These are phyloP conservation scores for Metopia argyrocephala DNA, from an alignment of 2,888 invertebrate genomes.

Conservation along the genomic window DNA sequence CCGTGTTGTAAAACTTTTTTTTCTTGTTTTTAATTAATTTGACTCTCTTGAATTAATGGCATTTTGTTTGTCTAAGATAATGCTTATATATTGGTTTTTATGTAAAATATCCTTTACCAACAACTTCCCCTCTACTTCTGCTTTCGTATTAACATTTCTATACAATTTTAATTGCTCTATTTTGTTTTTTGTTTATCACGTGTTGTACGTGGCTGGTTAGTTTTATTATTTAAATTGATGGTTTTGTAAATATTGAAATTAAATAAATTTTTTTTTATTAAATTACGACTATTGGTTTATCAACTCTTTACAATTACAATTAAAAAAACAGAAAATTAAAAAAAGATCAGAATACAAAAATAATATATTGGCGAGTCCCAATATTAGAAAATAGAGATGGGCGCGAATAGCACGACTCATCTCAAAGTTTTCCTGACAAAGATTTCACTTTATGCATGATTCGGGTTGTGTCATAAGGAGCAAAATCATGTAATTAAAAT, in stretches of 20 bases:
- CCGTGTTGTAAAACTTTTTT: not conserved
- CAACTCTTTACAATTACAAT: constrained; percentile 30
- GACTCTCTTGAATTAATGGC: constrained; percentile 2
- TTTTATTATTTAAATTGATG: constrained; percentile 7
- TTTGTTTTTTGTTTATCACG: not conserved
- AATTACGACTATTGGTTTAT: constrained; percentile 9
- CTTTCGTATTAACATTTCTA: not conserved
- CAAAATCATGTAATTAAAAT: too few relatives aligned
- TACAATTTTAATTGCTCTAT: not conserved
- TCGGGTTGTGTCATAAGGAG: too few relatives aligned
- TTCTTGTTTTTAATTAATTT: not conserved
- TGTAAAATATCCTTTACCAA: too few relatives aligned
- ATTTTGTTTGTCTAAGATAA: constrained; percentile 11
- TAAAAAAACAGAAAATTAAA: not conserved
- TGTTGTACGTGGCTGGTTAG: not conserved
- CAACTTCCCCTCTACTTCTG: too few relatives aligned
- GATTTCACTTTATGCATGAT: too few relatives aligned
- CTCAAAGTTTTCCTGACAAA: too few relatives aligned
- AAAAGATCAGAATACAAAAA: not conserved
- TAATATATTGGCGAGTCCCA: too few relatives aligned
- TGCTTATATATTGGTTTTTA: too few relatives aligned
- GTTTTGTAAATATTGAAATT: constrained; percentile 1
- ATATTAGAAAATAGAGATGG: too few relatives aligned
- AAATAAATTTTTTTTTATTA: constrained; percentile 14
- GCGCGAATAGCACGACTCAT: too few relatives aligned